Percentiles rank a stretch among this genome's conserved stretches.
phyloP scores from a whole-genome alignment of 2,113 vertebrate species.

The Chionis minor region DNA sequence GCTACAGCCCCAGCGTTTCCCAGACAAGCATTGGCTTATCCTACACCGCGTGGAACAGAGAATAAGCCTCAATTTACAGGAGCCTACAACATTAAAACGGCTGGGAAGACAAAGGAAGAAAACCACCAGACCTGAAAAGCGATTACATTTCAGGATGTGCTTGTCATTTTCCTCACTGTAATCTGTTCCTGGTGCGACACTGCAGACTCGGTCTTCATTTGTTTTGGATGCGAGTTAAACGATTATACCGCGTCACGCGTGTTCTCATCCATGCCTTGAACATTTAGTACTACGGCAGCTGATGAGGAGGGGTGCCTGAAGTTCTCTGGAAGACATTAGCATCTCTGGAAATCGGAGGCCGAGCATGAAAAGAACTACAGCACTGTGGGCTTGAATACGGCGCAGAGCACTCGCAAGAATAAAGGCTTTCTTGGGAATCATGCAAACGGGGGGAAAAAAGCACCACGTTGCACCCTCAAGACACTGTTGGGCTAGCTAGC shows the following conservation, averaged over 20 bases:
- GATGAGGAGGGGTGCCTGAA: neutral
- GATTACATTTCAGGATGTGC: neutral
- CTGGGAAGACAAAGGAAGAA: neutral
- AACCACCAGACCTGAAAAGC: neutral
- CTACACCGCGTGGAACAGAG: neutral
- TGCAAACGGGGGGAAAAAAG: neutral
- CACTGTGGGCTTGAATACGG: rapidly evolving
- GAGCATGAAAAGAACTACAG: neutral
- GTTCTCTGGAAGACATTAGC: neutral
- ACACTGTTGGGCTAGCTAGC: neutral
- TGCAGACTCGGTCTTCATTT: neutral
- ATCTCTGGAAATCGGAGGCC: neutral
- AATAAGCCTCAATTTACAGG: neutral
- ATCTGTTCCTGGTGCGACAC: neutral
- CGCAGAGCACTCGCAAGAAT: rapidly evolving
- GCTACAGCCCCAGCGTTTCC: neutral
- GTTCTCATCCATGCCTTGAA: neutral
- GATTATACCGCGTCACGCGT: rapidly evolving
- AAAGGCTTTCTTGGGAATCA: neutral
- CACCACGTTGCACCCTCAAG: neutral
- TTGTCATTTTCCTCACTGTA: neutral
- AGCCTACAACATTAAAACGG: neutral
- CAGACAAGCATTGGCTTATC: neutral
- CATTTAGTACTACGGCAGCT: neutral
- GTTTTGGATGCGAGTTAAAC: rapidly evolving